Evolutionary conservation across 2,797 vertebrate genomes (phyloP).

Genomic region (Platyrinchus mystaceus): DNA sequence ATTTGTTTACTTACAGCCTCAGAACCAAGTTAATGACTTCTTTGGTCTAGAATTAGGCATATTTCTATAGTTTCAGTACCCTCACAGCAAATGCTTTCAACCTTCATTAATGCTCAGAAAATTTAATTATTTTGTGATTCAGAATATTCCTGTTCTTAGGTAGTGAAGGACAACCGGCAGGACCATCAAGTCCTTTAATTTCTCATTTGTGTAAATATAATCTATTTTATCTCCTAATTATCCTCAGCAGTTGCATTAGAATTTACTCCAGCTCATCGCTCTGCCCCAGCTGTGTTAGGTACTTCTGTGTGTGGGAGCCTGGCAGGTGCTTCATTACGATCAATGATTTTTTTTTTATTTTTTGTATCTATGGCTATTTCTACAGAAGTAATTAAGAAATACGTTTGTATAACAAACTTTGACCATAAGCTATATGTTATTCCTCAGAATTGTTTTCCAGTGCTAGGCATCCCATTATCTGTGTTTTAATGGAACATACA

Average conservation of each 20-base stretch:
- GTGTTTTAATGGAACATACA: not conserved
- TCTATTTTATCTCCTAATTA: not conserved
- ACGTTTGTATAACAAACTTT: not conserved
- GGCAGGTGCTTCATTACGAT: not conserved
- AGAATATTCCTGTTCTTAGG: not conserved
- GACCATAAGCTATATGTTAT: not conserved
- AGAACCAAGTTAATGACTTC: not conserved
- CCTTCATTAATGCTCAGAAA: not conserved
- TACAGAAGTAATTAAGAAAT: not conserved
- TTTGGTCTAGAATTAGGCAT: not conserved
- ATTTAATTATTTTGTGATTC: not conserved
- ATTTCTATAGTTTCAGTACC: not conserved
- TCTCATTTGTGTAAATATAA: not conserved
- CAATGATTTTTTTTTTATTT: not conserved
- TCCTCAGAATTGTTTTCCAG: not conserved
- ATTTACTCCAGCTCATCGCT: not conserved
- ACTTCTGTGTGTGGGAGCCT: not conserved
- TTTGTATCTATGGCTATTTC: not conserved
- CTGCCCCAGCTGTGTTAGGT: not conserved
- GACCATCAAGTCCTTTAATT: not conserved
- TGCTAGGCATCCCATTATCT: not conserved
- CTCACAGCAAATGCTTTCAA: not conserved
- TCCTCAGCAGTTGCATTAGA: not conserved
- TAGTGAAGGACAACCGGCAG: not conserved
- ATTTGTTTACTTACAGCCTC: constrained; percentile 14